Evolutionary conservation across 2,888 invertebrate genomes (phyloP), one percentile per base, ranked within the genome.

Genomic region (Ashinkailepas kermadecensis): DNA sequence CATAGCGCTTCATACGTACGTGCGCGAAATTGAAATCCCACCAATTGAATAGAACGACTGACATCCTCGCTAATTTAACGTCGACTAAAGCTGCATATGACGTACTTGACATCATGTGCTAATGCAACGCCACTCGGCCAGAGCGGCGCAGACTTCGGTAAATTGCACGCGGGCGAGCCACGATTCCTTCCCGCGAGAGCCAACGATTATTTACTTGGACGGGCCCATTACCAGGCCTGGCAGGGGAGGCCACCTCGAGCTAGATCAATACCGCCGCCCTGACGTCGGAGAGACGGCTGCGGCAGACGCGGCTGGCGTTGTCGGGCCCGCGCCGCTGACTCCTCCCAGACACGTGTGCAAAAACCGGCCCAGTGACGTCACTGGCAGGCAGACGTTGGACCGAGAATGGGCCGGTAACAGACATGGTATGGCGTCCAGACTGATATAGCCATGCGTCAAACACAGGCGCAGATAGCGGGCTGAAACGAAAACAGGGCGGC

Each of bases 271-370:
- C n/a, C 15, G 13, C 15, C 10, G 65, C 8, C n/a, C 65, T n/a
- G n/a, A n/a, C 65, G 65, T 7, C n/a, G 12, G 65, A 65, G 65
- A 23, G 65, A n/a, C 6, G 64, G n/a, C n/a, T 9, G 67, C 23
- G 25, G 23, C 23, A 67, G 67, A 67, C 23, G 12, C 23, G 23
- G 67, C 64, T 21, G n/a, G 65, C 23, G 23, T 21, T 4, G 39
- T 39, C 39, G 39, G 39, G 65, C 23, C 23, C 23, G 10, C 7
- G 65, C 65, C 23, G 23, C 65, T 67, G 70, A 70, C 70, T 70
- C 70, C 70, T 70, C 70, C 70, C 70, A 70, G 70, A 12, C 70
- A 70, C 70, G 70, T 70, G 70, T 23, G 70, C 70, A 70, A 70
- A 70, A 70, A 70, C 15, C 70, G 13, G 12, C 39, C 39, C 70